These are phyloP conservation scores for Chromoteleia sp. DNA, from an alignment of 2,888 invertebrate species.

Conservation along the genomic window DNA sequence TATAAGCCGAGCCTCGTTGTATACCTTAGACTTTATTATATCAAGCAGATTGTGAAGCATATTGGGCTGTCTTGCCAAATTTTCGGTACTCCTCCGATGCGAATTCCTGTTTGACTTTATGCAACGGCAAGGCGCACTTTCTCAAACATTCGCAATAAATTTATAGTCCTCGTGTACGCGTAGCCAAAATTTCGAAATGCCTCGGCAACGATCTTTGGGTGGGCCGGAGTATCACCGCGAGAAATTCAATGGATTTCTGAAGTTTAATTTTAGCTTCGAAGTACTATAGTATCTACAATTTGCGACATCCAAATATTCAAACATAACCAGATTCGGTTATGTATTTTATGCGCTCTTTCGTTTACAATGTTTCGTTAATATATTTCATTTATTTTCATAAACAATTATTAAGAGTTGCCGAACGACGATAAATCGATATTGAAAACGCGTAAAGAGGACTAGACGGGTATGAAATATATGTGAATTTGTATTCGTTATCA, in stretches of 20 bases:
- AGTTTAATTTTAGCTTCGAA: conserved; percentile 52
- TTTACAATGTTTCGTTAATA: conserved; percentile 14
- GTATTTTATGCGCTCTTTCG: conserved; percentile 5
- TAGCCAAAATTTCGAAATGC: conserved; percentile 53
- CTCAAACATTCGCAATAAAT: conserved; percentile 56
- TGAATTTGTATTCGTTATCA: too few relatives aligned
- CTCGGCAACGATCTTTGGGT: conserved; percentile 44
- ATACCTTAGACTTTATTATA: conserved; percentile 80
- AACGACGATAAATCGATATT: too few relatives aligned
- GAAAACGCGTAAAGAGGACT: too few relatives aligned
- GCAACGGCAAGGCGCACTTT: conserved; percentile 57
- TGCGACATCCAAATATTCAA: conserved; percentile 16
- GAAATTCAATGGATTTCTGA: conserved; percentile 44
- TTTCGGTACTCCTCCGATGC: conserved; percentile 71
- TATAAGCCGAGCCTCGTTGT: conserved; percentile 70
- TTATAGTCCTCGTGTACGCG: conserved; percentile 40
- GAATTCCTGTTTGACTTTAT: conserved; percentile 65
- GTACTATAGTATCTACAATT: conserved; percentile 35
- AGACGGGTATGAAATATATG: too few relatives aligned
- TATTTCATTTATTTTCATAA: neutral
- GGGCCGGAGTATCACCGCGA: conserved; percentile 50
- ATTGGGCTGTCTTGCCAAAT: conserved; percentile 70
- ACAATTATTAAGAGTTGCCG: too few relatives aligned
- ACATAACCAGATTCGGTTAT: conserved; percentile 39
- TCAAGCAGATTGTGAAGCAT: conserved; percentile 62